phyloP scores from a whole-genome alignment of 1,140 invertebrate species.

The Bradysia coprophila region DNA sequence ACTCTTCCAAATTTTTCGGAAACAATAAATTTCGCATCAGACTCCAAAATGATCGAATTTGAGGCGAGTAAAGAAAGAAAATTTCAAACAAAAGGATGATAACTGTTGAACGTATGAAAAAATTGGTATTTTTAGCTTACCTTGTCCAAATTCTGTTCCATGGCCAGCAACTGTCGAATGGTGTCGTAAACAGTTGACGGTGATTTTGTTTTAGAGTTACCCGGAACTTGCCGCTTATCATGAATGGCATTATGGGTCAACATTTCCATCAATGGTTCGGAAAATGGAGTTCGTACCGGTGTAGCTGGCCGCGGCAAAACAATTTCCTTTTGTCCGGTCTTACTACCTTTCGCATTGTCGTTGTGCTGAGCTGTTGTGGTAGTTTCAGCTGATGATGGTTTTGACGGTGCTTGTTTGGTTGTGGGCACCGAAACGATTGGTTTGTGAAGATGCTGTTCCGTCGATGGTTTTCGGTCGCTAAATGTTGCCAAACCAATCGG shows the following conservation, averaged over 20 bases:
- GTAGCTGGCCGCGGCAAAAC: slow-evolving; percentile 27
- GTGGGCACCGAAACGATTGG: neutral
- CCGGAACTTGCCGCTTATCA: neutral
- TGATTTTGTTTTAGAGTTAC: neutral
- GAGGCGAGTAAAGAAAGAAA: too few relatives aligned
- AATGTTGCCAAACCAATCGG: neutral
- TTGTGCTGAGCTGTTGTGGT: slow-evolving; percentile 1
- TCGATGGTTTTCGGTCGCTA: neutral
- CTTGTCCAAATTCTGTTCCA: slow-evolving; percentile 27
- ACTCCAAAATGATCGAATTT: too few relatives aligned
- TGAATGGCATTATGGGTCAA: slow-evolving; percentile 2
- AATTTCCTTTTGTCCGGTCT: slow-evolving; percentile 30
- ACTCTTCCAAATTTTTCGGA: too few relatives aligned
- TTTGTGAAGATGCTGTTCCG: neutral
- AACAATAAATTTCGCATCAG: too few relatives aligned
- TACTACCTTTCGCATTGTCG: slow-evolving; percentile 3
- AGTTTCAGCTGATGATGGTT: slow-evolving; percentile 4
- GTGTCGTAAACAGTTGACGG: slow-evolving; percentile 32
- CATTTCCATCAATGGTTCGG: slow-evolving; percentile 12
- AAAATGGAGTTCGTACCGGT: slow-evolving; percentile 19
- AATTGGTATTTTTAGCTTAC: too few relatives aligned
- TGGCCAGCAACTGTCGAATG: slow-evolving; percentile 28
- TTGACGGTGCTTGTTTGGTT: neutral
- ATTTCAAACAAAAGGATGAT: too few relatives aligned
- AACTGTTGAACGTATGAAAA: too few relatives aligned